Conservation (phyloP, 1,140 invertebrate genomes). For the Drosophila nigromelanica region DNA sequence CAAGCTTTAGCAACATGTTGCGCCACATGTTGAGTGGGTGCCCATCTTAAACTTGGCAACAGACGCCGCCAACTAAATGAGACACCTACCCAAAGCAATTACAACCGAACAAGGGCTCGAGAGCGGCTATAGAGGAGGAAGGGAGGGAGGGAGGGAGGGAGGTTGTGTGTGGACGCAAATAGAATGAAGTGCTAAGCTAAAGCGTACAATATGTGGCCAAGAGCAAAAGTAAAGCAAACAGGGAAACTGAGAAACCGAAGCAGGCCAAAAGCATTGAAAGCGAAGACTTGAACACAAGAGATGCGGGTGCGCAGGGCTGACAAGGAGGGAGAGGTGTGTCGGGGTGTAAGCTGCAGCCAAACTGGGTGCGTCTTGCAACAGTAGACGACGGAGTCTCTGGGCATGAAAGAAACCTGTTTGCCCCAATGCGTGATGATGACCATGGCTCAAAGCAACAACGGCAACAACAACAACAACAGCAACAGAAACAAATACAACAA, state of each 20-base stretch:
- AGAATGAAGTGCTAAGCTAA: conserved; percentile 43
- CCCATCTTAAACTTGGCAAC: not conserved
- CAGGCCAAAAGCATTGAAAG: conserved; percentile 71
- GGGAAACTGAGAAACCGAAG: conserved; percentile 40
- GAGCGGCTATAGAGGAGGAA: not conserved
- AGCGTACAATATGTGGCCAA: conserved; percentile 53
- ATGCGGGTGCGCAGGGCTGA: not conserved
- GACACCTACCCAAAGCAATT: conserved; percentile 60
- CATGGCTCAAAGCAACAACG: conserved; percentile 28
- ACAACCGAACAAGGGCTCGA: conserved; percentile 7
- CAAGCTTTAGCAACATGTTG: conserved; percentile 26
- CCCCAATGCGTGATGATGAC: conserved; percentile 27
- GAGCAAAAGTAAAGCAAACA: conserved; percentile 40
- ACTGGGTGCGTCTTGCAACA: conserved; percentile 75
- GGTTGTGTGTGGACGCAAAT: conserved; percentile 15
- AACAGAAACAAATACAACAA: conserved; percentile 4
- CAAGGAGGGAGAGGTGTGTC: not conserved
- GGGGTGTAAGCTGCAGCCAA: conserved; percentile 35
- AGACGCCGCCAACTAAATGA: conserved; percentile 43
- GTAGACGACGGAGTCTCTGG: conserved; percentile 53
- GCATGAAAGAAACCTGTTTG: conserved; percentile 55
- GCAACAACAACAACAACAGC: conserved; percentile 8
- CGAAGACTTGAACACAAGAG: conserved; percentile 57
- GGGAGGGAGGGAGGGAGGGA: conserved; percentile 1
- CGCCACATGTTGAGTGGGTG: conserved; percentile 8